Conservation (phyloP, 2,888 invertebrate genomes). For the Machimus rusticus region DNA sequence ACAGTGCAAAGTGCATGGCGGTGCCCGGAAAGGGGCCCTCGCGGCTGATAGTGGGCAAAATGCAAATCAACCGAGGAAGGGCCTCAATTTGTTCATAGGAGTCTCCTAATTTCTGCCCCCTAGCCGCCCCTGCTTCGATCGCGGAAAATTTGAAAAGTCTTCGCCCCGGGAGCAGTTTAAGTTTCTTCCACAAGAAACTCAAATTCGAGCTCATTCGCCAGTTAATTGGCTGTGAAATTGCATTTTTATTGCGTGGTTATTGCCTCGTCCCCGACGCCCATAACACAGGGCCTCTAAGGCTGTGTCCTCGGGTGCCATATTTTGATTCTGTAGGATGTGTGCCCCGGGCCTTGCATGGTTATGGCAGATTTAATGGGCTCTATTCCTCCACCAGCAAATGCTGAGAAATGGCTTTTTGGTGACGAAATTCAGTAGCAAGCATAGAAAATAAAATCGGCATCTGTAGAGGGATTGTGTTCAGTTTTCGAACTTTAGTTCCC, state of each 20-base stretch:
- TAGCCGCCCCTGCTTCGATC: neutral
- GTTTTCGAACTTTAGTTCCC: neutral
- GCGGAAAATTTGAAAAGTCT: neutral
- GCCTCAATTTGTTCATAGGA: neutral
- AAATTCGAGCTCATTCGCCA: neutral
- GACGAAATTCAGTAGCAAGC: slow-evolving; percentile 11
- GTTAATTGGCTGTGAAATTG: slow-evolving; percentile 41
- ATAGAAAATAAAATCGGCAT: slow-evolving; percentile 10
- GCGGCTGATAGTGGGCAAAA: neutral
- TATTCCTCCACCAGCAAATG: neutral
- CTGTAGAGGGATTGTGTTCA: neutral
- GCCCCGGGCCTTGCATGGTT: neutral
- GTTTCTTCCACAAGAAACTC: neutral
- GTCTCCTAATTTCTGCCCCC: neutral
- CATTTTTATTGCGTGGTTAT: slow-evolving; percentile 35
- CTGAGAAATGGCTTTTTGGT: slow-evolving; percentile 1
- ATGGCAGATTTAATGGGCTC: neutral
- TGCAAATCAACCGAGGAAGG: slow-evolving; percentile 1
- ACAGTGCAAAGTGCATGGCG: neutral
- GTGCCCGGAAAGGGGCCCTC: neutral
- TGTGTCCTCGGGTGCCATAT: slow-evolving; percentile 3
- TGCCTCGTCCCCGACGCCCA: neutral
- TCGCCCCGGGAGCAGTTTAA: neutral
- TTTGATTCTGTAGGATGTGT: neutral
- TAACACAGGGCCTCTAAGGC: neutral